Base-by-base conservation (phyloP, 2,888 invertebrate species). In the Dolomedes plantarius region DNA sequence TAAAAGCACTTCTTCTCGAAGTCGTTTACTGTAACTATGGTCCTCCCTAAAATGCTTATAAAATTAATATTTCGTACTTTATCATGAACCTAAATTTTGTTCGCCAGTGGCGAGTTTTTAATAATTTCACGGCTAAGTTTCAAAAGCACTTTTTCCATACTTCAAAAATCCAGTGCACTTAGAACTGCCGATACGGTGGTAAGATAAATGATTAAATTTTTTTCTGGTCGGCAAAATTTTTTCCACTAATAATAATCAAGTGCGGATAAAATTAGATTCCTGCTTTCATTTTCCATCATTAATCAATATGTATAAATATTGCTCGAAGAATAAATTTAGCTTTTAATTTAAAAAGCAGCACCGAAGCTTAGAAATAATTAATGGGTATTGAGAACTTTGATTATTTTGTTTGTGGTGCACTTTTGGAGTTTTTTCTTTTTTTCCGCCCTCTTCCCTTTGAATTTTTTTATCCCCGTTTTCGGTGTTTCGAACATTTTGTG, bases 301-400 rank as follows among this genome's bases (percentile, higher is more conserved):
- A 56, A 56, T 56, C 56, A 56, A 56, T 56, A 56, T 56, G 56
- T 56, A 23, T 56, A 56, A 56, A 56, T 56, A 56, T 56, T 56
- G 56, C 56, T 56, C 23, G 3, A 19, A 56, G 56, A 56, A 56
- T 56, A 56, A 56, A 56, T 56, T 56, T 56, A 11, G 23, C 56
- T 56, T 56, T 56, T 56, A 56, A 19, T 56, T 56, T 23, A 56
- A 56, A 56, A 23, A 56, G 23, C 56, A 3, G 2, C 5, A n/a
- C 5, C 6, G 9, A 36, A 9, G 56, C 23, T 23, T 23, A 23
- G 3, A 11, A 56, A 56, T 56, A 56, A 56, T 56, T 56, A 56
- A 56, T 56, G 56, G 56, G 5, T 56, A 46, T 46, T 13, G 46
- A 46, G 3, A 46, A 46, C 46, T 56, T 46, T 23, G 19, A 56